A percentile compares a stretch with the other conserved stretches of the same genome.
Conservation (phyloP, 2,888 invertebrate genomes). For the Dorcus parallelipipedus region DNA sequence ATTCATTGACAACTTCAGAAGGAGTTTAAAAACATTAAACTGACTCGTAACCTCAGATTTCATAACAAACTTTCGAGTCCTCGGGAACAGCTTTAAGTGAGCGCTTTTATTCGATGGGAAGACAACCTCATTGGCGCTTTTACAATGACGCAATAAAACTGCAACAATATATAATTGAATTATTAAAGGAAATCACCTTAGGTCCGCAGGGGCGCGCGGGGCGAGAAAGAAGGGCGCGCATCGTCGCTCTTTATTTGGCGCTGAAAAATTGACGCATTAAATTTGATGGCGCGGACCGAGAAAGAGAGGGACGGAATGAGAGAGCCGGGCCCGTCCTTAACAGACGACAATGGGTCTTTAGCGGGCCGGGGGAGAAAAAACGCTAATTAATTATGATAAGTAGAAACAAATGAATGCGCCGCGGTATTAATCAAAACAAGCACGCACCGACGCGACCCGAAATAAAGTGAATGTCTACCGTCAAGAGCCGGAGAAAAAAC, state of each 20-base stretch:
- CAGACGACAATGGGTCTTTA: constrained; percentile 31
- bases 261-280: constrained; percentile 19
- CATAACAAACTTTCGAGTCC: no score
- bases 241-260: constrained; percentile 10
- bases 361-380: constrained; percentile 30
- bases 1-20: no score
- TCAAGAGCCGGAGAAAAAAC: constrained; percentile 26
- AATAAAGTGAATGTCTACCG: constrained; percentile 37
- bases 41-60: no score
- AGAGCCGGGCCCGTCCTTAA: not conserved
- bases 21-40: no score
- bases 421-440: constrained; percentile 44
- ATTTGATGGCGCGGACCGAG: constrained; percentile 12
- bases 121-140: no score
- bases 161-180: not conserved
- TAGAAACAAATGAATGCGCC: constrained; percentile 45
- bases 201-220: not conserved
- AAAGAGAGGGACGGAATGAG: not conserved
- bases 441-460: constrained; percentile 33
- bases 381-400: constrained; percentile 47
- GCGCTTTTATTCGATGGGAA: no score
- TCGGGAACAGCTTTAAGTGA: no score
- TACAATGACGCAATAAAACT: no score
- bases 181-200: not conserved
- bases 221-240: constrained; percentile 1